phyloP scores from a whole-genome alignment of 2,113 vertebrate genomes.

The Falco punctatus region DNA sequence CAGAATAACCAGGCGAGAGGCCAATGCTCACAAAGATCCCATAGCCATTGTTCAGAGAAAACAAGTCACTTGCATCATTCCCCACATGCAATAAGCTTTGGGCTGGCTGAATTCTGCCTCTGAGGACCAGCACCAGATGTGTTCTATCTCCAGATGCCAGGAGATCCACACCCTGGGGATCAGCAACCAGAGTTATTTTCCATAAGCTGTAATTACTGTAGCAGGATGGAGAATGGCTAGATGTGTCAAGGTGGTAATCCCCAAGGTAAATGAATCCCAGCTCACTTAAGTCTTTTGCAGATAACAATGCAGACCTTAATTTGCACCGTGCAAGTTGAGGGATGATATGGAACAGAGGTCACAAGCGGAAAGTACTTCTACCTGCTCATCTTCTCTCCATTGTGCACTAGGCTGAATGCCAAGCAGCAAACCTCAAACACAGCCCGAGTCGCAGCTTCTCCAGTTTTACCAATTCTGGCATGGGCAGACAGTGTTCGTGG shows the following conservation, averaged over 20 bases:
- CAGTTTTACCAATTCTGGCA: not conserved
- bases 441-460: not conserved
- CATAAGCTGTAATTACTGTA: not conserved
- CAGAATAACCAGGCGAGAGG: not conserved
- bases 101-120: not conserved
- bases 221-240: not conserved
- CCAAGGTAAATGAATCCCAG: not conserved
- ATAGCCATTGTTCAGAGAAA: constrained; percentile 39
- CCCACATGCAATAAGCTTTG: constrained; percentile 5
- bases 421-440: not conserved
- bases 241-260: not conserved
- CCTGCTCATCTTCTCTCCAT: not conserved
- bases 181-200: constrained; percentile 11
- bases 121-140: constrained; percentile 13
- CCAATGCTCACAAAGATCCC: constrained; percentile 50
- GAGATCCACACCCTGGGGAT: constrained; percentile 3
- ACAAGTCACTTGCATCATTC: constrained; percentile 47
- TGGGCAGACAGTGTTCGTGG: not conserved
- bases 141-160: constrained; percentile 10
- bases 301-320: not conserved
- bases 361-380: not conserved
- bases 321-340: not conserved
- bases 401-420: not conserved
- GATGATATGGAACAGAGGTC: not conserved
- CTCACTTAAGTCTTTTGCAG: not conserved